Percentiles rank a stretch among this genome's conserved stretches.
Evolutionary conservation across 2,888 invertebrate genomes (phyloP).

Genomic region (Lasioglossum calceatum): DNA sequence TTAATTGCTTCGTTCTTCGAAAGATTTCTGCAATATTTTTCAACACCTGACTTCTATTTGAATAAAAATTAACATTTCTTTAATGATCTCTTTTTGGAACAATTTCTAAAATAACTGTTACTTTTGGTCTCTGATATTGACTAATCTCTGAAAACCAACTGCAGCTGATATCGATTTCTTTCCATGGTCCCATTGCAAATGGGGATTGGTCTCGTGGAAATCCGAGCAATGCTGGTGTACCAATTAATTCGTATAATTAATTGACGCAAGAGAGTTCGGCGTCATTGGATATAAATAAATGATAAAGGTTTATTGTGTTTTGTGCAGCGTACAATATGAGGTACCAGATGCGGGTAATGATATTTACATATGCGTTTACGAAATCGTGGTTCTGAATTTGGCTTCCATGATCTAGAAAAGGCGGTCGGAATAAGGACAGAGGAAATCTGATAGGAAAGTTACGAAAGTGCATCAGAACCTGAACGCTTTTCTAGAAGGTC

Average conservation of each 20-base stretch:
- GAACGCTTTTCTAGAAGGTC: constrained; percentile 30
- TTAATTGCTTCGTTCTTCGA: no score
- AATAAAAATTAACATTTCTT: no score
- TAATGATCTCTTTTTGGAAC: no score
- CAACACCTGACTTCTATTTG: no score
- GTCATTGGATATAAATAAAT: background rate
- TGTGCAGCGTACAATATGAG: background rate
- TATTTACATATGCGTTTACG: background rate
- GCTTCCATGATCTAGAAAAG: background rate
- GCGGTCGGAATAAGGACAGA: background rate
- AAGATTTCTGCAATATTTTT: no score
- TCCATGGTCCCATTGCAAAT: background rate
- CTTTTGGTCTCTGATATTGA: no score
- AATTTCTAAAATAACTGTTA: no score
- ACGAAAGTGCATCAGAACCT: constrained; percentile 45
- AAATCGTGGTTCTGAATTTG: background rate
- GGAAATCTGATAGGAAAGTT: constrained; percentile 20
- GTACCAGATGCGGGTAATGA: background rate
- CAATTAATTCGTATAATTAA: background rate
- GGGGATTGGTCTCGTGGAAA: background rate
- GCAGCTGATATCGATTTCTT: background rate
- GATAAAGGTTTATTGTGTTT: background rate
- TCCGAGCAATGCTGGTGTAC: background rate
- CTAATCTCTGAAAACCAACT: background rate
- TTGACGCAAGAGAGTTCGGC: background rate